Conservation (phyloP, 2,797 vertebrate genomes). For the Phalanger gymnotis region DNA sequence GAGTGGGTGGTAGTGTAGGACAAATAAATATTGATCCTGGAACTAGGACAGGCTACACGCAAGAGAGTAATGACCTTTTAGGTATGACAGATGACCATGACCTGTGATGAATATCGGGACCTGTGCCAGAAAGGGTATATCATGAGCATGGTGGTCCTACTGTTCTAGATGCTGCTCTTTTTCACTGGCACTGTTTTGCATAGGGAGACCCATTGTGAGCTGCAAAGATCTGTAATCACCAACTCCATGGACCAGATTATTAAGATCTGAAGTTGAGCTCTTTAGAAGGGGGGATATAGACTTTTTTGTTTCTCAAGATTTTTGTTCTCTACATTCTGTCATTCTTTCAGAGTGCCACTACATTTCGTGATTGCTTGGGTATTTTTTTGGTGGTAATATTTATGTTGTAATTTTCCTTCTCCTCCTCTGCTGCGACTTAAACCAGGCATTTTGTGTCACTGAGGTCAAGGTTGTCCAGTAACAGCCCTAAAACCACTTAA, state of each 20-base stretch:
- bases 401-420: background rate
- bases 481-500: background rate
- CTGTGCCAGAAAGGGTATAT: background rate
- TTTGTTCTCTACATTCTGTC: background rate
- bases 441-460: background rate
- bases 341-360: background rate
- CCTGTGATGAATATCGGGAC: background rate
- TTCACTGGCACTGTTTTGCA: background rate
- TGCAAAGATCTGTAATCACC: background rate
- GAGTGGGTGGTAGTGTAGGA: background rate
- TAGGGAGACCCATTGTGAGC: background rate
- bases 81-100: background rate
- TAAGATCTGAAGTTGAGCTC: background rate
- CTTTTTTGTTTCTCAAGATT: background rate
- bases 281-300: background rate
- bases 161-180: background rate
- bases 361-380: background rate
- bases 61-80: background rate
- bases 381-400: background rate
- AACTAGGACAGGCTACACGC: background rate
- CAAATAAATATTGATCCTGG: background rate
- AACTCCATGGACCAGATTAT: background rate
- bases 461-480: background rate
- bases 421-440: background rate
- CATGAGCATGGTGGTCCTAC: background rate